Evolutionary conservation across 2,888 invertebrate species (phyloP), one percentile per base, ranked within the genome.

Genomic region (Pollenia angustigena): DNA sequence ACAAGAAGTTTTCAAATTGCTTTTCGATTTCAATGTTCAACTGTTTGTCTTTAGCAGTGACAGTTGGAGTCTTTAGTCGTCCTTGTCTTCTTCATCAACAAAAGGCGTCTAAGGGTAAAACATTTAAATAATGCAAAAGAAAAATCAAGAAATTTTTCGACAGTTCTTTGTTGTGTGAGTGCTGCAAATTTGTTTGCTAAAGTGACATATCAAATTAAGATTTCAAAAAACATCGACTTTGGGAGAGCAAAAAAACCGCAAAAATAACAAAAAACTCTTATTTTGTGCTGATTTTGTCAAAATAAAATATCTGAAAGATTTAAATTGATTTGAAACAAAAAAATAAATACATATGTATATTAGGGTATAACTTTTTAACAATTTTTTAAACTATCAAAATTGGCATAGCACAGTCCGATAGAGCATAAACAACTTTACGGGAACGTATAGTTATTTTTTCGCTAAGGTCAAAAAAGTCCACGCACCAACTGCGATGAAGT

Each of bases 1-100:
- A 42, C 16, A 69, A 66, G 7, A 80, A 84, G 54, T 81, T 86
- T 84, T 81, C 68, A 87, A 83, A 87, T 84, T 81, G 79, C 62
- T 86, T 79, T 78, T 86, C 83, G 42, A 83, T 86, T 76, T 60
- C 64, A 76, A 52, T 81, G 46, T 18, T 60, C 42, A 48, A 54
- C n/a, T 54, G 12, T 44, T 69, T 56, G 46, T 62, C 42, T 54
- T 23, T 16, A 42, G 46, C 42, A 60, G 10, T 50, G 16, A 8
- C 11, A 16, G 18, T 52, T 44, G 7, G 23, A 23, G 32, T 23
- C 1, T 52, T n/a, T 23, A 54, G 14, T 58, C 32, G 11, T 23
- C 32, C 6, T 18, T 14, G 50, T 6, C 54, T 54, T 54, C 16
- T 23, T 2, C 66, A 4, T 56, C 69, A 56, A 71, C 58, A 40